Evolutionary conservation across 1,140 invertebrate genomes (phyloP), one percentile per base, ranked within the genome.

Genomic region (Leptoteleia sp.): DNA sequence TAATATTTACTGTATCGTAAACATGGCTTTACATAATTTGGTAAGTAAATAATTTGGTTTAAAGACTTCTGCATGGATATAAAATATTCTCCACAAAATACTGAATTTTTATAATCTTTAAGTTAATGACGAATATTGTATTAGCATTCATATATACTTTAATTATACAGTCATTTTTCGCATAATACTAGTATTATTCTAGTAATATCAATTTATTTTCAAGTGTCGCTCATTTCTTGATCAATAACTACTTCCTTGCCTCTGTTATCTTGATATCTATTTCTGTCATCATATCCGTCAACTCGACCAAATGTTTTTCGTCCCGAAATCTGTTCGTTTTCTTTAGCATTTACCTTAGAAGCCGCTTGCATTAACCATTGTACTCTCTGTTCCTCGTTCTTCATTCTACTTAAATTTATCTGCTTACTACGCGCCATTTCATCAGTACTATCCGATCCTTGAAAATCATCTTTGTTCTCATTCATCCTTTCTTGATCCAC

Each of bases 281-380:
- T 59, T 22, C 52, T 75, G 7, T 75, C 61, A 17, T 87, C 83
- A 55, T 83, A 89, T 0, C 78, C 81, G 3, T 84, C 78, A 0
- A 59, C 71, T 0, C 86, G 83, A 0, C 84, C 84, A 19, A 85
- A 89, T 19, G 83, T 82, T 37, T 88, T 86, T 35, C 88, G 82
- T 2, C 86, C 87, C 7, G 87, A 50, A 27, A 88, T 77, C 15
- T 84, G 83, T 3, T 88, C 89, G 38, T 89, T 88, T 19, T 90
- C 88, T 22, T 90, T 90, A 3, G 91, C 84, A 59, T 80, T 90
- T 0, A 90, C 80, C 33, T 90, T 86, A 0, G 90, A 87, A 9
- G 89, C 87, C 4, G 90, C 83, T 62, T 90, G 87, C 8, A 91
- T 80, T 3, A 89, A 83, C 89, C 90, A 90, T 0, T 87, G 88